A percentile compares a stretch with the other conserved stretches of the same genome.
phyloP scores from a whole-genome alignment of 2,113 vertebrate genomes.

The Leptocoma aspasia region DNA sequence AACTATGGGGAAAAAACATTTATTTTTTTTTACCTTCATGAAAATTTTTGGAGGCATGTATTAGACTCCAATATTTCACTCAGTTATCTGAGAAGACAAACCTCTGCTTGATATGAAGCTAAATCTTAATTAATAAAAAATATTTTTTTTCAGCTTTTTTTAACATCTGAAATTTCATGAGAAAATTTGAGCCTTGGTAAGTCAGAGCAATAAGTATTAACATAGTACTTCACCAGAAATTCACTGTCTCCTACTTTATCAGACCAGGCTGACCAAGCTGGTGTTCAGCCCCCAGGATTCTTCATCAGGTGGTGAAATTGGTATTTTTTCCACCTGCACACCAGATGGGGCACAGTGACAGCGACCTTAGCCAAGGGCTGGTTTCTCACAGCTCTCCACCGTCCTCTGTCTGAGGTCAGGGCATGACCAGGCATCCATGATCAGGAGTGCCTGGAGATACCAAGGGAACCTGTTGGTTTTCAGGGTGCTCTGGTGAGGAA shows the following conservation, averaged over 20 bases:
- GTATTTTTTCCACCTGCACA: not conserved
- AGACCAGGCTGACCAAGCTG: not conserved
- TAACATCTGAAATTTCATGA: not conserved
- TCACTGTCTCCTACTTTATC: not conserved
- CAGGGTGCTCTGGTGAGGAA: not conserved
- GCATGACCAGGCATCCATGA: not conserved
- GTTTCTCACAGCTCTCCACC: not conserved
- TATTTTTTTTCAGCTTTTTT: not conserved
- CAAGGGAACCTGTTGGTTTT: accelerated
- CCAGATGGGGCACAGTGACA: not conserved
- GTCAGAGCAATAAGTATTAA: not conserved
- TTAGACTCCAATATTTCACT: not conserved
- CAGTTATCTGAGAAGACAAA: not conserved
- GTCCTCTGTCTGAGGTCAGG: not conserved
- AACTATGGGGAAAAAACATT: not conserved
- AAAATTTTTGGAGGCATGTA: not conserved
- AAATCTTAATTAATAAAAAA: not conserved
- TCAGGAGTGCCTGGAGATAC: not conserved
- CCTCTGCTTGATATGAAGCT: not conserved
- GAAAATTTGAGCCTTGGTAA: not conserved
- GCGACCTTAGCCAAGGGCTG: not conserved
- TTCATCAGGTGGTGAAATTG: not conserved
- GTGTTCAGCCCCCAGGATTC: not conserved
- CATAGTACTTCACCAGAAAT: not conserved
- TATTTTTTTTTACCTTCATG: not conserved